Evolutionary conservation across 2,797 vertebrate genomes (phyloP).

Genomic region (Pteropus rufus): DNA sequence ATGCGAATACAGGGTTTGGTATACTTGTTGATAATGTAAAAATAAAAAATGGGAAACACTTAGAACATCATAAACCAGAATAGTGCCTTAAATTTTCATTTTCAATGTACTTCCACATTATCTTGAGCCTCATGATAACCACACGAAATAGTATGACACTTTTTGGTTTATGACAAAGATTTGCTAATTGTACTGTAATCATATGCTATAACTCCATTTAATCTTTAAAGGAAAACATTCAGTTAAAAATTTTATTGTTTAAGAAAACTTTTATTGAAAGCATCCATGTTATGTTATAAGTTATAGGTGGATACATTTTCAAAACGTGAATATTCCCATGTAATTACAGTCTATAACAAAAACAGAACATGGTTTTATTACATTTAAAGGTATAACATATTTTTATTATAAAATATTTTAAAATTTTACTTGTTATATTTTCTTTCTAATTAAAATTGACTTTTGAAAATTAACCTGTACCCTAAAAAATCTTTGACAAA

Average conservation of each 20-base stretch:
- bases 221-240: not conserved
- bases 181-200: not conserved
- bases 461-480: not conserved
- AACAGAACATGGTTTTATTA: not conserved
- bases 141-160: not conserved
- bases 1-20: not conserved
- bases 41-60: conserved; percentile 32
- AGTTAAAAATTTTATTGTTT: not conserved
- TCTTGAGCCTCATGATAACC: not conserved
- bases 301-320: not conserved
- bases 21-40: conserved; percentile 6
- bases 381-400: not conserved
- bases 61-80: conserved; percentile 39
- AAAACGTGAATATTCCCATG: not conserved
- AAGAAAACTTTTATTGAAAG: not conserved
- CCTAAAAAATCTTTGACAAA: not conserved
- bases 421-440: not conserved
- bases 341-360: not conserved
- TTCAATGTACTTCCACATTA: not conserved
- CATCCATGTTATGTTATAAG: not conserved
- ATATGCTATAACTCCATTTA: not conserved
- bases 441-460: not conserved
- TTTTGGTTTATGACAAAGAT: not conserved
- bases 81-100: not conserved
- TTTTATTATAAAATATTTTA: not conserved